A percentile compares a stretch with the other conserved stretches of the same genome.
Conservation (phyloP, 2,888 invertebrate genomes). For the Cantharis rufa region DNA sequence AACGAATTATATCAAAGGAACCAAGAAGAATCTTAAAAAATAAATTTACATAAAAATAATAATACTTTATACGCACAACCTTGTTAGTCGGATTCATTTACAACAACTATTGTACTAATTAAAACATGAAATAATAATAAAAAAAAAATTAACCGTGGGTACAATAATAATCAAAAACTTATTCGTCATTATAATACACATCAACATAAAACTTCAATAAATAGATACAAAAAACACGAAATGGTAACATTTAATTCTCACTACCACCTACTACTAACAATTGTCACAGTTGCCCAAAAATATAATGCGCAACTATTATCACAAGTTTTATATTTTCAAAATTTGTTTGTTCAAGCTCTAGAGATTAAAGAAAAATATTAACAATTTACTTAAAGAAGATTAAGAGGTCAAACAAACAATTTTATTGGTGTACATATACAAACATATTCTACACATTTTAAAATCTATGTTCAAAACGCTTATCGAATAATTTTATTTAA, state of each 20-base stretch:
- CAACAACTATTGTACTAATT: constrained; percentile 10
- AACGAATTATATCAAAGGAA: not conserved
- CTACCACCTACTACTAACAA: constrained; percentile 40
- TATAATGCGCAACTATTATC: constrained; percentile 42
- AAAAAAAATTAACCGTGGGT: constrained; percentile 18
- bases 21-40: not conserved
- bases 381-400: not conserved
- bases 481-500: constrained; percentile 5
- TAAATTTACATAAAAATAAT: constrained; percentile 34
- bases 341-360: constrained; percentile 23
- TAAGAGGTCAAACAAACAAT: constrained; percentile 18
- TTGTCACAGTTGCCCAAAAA: constrained; percentile 42
- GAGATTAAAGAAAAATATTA: not conserved
- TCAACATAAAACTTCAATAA: constrained; percentile 26
- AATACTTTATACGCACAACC: constrained; percentile 49
- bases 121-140: constrained; percentile 19
- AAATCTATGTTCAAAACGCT: constrained; percentile 13
- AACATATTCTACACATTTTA: constrained; percentile 8
- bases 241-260: constrained; percentile 53
- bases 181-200: constrained; percentile 5
- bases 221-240: constrained; percentile 41
- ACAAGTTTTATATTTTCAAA: constrained; percentile 35
- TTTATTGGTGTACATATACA: constrained; percentile 18
- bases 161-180: not conserved
- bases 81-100: constrained; percentile 25